Conservation (phyloP, 2,888 invertebrate genomes). For the Sacculina carcini region DNA sequence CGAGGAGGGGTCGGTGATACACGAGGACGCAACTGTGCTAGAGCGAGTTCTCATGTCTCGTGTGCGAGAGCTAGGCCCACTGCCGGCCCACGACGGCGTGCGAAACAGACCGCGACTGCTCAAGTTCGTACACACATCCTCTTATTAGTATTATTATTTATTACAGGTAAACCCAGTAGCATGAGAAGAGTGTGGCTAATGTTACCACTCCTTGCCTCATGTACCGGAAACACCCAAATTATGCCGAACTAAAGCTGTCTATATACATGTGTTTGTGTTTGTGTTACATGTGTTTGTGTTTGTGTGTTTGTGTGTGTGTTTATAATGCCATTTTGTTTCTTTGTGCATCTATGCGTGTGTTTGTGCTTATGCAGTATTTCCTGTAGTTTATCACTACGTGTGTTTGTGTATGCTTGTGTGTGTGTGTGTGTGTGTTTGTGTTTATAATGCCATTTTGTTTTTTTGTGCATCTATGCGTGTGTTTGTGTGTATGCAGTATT, state of each 20-base stretch:
- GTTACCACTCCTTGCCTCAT: no score
- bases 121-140: no score
- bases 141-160: no score
- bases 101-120: not conserved
- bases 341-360: not conserved
- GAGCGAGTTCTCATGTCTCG: slow-evolving; percentile 61
- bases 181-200: no score
- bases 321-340: not conserved
- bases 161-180: no score
- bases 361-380: not conserved
- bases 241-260: no score
- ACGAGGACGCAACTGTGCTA: slow-evolving; percentile 69
- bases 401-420: no score
- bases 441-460: not conserved
- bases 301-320: not conserved
- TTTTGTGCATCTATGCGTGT: not conserved
- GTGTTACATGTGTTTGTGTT: not conserved
- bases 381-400: not conserved
- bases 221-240: no score
- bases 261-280: not conserved
- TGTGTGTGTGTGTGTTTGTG: not conserved
- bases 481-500: not conserved
- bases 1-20: slow-evolving; percentile 82
- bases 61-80: slow-evolving; percentile 40
- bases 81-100: not conserved